phyloP scores from a whole-genome alignment of 2,113 vertebrate species.

The Macrotus californicus region DNA sequence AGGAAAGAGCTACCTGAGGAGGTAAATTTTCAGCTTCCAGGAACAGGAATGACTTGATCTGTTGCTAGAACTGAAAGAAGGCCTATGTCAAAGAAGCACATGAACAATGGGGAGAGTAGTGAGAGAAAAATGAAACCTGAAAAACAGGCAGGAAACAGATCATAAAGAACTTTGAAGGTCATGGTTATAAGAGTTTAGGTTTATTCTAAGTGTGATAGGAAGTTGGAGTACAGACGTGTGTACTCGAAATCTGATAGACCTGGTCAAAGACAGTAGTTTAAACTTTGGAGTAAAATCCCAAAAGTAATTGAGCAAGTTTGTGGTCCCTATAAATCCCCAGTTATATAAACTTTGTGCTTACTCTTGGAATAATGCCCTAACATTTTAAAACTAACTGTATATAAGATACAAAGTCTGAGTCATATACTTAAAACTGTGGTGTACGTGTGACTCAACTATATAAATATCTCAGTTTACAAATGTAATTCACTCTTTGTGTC shows the following conservation, averaged over 20 bases:
- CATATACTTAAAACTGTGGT: slow-evolving; percentile 42
- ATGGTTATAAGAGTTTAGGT: neutral
- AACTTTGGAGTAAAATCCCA: slow-evolving; percentile 24
- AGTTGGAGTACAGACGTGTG: neutral
- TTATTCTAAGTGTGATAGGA: neutral
- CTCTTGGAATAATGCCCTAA: slow-evolving; percentile 15
- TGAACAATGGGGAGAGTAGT: neutral
- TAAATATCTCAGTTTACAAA: slow-evolving; percentile 67
- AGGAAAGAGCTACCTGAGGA: neutral
- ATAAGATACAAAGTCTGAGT: slow-evolving; percentile 51
- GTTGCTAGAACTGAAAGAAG: neutral
- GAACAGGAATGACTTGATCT: neutral
- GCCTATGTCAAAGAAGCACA: neutral
- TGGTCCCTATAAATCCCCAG: slow-evolving; percentile 33
- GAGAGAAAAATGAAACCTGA: neutral
- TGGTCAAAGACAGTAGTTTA: slow-evolving; percentile 18
- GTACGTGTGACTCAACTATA: slow-evolving; percentile 54
- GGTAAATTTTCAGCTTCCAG: neutral
- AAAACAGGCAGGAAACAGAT: neutral
- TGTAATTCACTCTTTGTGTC: slow-evolving; percentile 29
- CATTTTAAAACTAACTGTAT: slow-evolving; percentile 61
- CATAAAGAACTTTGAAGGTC: neutral
- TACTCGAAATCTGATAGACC: neutral
- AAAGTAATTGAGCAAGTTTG: slow-evolving; percentile 37
- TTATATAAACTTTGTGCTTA: slow-evolving; percentile 39